Conservation (phyloP, 2,113 vertebrate species). For the Manacus vitellinus region DNA sequence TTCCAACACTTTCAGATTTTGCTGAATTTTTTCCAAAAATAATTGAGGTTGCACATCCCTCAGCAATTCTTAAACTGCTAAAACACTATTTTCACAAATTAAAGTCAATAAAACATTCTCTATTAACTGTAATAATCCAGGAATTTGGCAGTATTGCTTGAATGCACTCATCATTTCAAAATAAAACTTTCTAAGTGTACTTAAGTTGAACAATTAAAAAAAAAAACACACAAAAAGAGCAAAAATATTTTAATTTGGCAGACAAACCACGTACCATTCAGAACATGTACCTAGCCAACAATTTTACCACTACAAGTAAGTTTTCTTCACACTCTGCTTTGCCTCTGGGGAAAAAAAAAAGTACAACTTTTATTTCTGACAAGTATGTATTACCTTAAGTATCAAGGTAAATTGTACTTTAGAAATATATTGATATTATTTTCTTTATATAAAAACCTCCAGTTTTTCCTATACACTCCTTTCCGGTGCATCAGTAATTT, state of each 20-base stretch:
- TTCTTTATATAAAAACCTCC: background rate
- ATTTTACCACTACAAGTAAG: background rate
- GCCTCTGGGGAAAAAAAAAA: background rate
- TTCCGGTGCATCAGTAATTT: background rate
- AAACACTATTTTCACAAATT: background rate
- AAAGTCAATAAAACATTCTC: background rate
- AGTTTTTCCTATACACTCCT: background rate
- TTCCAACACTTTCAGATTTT: background rate
- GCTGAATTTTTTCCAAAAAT: background rate
- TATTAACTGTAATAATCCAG: conserved; percentile 10
- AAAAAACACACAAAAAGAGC: background rate
- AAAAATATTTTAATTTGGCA: background rate
- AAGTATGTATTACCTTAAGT: background rate
- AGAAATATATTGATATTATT: background rate
- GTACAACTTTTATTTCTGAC: background rate
- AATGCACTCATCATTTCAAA: background rate
- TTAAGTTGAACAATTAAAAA: background rate
- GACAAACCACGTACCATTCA: background rate
- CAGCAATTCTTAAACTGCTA: background rate
- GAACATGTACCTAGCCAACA: background rate
- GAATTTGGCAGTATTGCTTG: conserved; percentile 4
- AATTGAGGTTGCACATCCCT: background rate
- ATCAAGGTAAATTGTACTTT: background rate
- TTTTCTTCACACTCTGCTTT: background rate
- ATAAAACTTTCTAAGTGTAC: background rate